Conservation (phyloP, 2,113 vertebrate genomes). For the Mormoops blainvillei region DNA sequence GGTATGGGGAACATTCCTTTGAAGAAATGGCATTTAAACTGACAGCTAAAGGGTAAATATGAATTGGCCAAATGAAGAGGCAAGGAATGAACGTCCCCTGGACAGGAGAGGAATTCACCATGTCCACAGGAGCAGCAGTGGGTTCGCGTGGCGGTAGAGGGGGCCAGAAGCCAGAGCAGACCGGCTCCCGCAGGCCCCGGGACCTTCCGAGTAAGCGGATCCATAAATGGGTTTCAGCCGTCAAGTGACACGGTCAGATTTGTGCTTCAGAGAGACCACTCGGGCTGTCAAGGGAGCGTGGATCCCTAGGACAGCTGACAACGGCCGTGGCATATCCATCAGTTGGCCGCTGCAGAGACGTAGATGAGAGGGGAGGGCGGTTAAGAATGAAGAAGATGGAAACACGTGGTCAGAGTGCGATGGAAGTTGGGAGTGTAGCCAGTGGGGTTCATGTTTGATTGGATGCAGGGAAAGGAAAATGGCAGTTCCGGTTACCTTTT, state of each 20-base stretch:
- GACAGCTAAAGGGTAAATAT: not conserved
- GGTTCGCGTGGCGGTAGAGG: not conserved
- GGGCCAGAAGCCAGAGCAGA: not conserved
- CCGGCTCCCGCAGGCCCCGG: accelerated
- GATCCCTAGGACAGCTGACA: not conserved
- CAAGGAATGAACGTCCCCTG: too few species aligned
- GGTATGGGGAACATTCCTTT: not conserved
- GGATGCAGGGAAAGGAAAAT: not conserved
- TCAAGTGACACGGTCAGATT: not conserved
- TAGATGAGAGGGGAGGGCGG: not conserved
- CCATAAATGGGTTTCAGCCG: not conserved
- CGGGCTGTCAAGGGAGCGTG: not conserved
- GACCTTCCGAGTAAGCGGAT: not conserved
- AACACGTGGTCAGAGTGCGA: not conserved
- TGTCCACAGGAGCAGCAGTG: not conserved
- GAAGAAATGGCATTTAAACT: not conserved
- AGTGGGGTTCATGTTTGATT: not conserved
- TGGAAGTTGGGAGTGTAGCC: not conserved
- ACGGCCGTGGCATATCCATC: not conserved
- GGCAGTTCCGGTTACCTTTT: not conserved
- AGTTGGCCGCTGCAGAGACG: not conserved
- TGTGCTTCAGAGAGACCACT: not conserved
- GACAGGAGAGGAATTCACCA: not conserved
- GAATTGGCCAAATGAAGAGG: not conserved
- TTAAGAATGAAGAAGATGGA: not conserved